A percentile compares a stretch with the other conserved stretches of the same genome.
These are phyloP conservation scores for Isotomurus palustris DNA, from an alignment of 2,888 invertebrate genomes.

Conservation along the genomic window DNA sequence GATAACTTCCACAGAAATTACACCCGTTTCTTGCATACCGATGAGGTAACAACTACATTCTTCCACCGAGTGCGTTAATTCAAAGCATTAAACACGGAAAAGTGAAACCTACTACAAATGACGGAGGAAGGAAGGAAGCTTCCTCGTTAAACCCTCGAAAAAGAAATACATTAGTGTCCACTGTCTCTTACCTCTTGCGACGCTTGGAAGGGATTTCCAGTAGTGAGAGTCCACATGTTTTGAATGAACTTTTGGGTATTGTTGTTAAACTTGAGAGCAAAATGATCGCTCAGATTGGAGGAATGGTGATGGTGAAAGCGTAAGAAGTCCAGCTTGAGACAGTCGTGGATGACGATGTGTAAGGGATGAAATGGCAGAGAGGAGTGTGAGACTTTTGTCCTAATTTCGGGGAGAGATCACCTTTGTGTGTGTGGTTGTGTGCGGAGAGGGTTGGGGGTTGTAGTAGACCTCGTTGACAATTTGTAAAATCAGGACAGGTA, in stretches of 20 bases:
- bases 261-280: conserved; percentile 8
- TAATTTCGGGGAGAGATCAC: conserved; percentile 5
- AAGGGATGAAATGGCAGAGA: not conserved
- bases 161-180: no score
- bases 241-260: conserved; percentile 13
- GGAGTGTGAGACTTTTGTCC: conserved; percentile 3
- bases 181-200: conserved; percentile 45
- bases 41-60: conserved; percentile 27
- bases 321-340: conserved; percentile 15
- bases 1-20: conserved; percentile 42
- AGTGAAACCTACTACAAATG: not conserved
- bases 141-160: no score
- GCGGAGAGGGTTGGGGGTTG: conserved; percentile 1
- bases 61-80: not conserved
- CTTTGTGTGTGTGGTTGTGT: not conserved
- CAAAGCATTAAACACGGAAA: not conserved
- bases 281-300: conserved; percentile 9
- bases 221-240: conserved; percentile 45
- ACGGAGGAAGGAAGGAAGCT: not conserved
- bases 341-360: not conserved
- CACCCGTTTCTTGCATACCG: conserved; percentile 46
- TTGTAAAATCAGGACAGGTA: conserved; percentile 31
- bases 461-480: conserved; percentile 18
- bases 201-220: conserved; percentile 43
- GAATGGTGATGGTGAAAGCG: conserved; percentile 2